These are phyloP conservation scores for Hydroisotoma schaefferi DNA, from an alignment of 2,888 invertebrate species.

Conservation along the genomic window DNA sequence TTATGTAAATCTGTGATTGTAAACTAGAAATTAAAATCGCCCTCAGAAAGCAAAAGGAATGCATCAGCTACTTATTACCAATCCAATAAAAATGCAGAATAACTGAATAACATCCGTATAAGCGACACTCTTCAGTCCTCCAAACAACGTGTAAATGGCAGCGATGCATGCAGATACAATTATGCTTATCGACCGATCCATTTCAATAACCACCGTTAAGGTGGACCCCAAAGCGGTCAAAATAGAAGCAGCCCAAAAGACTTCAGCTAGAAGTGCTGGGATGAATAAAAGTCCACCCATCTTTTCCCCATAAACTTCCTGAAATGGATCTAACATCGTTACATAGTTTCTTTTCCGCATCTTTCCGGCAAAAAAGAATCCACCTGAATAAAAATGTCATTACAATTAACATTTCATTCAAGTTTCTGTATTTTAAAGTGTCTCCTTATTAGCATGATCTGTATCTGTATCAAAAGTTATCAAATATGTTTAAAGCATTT, in stretches of 20 bases:
- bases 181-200: slow-evolving; percentile 58
- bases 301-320: slow-evolving; percentile 70
- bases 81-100: slow-evolving; percentile 63
- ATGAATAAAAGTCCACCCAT: slow-evolving; percentile 65
- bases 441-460: too few species aligned
- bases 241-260: slow-evolving; percentile 94
- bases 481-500: too few species aligned
- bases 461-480: too few species aligned
- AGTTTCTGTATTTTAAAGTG: background rate
- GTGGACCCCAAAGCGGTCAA: slow-evolving; percentile 56
- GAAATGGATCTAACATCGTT: slow-evolving; percentile 97
- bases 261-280: slow-evolving; percentile 72
- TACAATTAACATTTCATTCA: background rate
- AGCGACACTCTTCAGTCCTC: slow-evolving; percentile 67
- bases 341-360: slow-evolving; percentile 82
- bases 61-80: slow-evolving; percentile 54
- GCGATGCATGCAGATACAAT: slow-evolving; percentile 61
- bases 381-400: slow-evolving; percentile 55
- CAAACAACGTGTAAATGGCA: slow-evolving; percentile 64
- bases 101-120: slow-evolving; percentile 68
- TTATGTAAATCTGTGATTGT: too few species aligned
- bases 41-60: background rate
- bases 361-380: slow-evolving; percentile 64
- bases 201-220: slow-evolving; percentile 60
- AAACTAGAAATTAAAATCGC: too few species aligned